Conservation (phyloP, 2,888 invertebrate genomes). For the Melanostoma mellinum region DNA sequence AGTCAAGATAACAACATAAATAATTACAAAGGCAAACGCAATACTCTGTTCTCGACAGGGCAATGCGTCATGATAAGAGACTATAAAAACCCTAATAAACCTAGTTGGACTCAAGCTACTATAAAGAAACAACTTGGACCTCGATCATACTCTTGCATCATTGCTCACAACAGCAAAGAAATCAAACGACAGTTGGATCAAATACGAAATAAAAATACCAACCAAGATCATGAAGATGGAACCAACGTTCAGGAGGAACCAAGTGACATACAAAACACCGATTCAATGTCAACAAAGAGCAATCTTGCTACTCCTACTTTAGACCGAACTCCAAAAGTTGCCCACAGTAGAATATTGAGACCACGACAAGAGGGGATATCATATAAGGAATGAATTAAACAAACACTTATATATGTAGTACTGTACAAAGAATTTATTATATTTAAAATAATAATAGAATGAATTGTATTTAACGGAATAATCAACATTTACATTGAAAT, state of each 20-base stretch:
- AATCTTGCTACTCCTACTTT: neutral
- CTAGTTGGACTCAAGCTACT: slow-evolving; percentile 61
- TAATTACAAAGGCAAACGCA: slow-evolving; percentile 51
- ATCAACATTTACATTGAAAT: too few species aligned
- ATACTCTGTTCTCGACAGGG: slow-evolving; percentile 35
- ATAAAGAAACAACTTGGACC: slow-evolving; percentile 57
- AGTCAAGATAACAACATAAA: slow-evolving; percentile 38
- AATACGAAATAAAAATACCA: slow-evolving; percentile 11
- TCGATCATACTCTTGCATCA: slow-evolving; percentile 40
- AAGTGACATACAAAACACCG: neutral
- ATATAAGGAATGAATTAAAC: too few species aligned
- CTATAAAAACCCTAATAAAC: slow-evolving; percentile 64
- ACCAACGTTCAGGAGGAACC: slow-evolving; percentile 1
- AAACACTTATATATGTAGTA: too few species aligned
- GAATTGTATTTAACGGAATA: too few species aligned
- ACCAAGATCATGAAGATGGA: neutral
- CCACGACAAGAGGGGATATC: neutral
- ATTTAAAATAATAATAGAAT: too few species aligned
- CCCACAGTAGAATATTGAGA: neutral
- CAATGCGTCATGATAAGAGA: slow-evolving; percentile 57
- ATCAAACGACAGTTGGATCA: slow-evolving; percentile 39
- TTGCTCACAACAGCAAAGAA: slow-evolving; percentile 35
- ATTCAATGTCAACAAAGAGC: neutral
- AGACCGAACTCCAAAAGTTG: neutral
- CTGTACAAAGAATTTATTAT: too few species aligned